phyloP scores from a whole-genome alignment of 2,888 invertebrate species.

The Imbricaverruca yamaguchii region DNA sequence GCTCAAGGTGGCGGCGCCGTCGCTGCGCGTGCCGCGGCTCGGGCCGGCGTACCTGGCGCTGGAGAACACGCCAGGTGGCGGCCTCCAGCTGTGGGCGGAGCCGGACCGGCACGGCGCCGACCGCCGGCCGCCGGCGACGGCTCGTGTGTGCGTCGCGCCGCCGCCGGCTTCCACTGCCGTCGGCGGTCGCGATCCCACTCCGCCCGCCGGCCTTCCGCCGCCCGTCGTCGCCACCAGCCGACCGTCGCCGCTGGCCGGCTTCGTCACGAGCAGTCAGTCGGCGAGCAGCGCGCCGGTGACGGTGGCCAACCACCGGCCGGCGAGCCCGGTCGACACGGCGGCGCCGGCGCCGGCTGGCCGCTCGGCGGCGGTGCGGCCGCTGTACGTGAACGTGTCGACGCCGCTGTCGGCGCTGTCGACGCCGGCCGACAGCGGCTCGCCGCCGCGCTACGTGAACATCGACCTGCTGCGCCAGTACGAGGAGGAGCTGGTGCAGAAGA shows the following conservation, averaged over 20 bases:
- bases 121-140: neutral
- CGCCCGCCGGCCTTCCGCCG: too few species aligned
- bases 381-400: neutral
- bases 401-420: neutral
- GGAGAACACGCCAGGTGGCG: neutral
- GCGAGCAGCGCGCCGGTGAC: too few species aligned
- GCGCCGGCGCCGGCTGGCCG: neutral
- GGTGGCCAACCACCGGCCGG: too few species aligned
- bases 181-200: too few species aligned
- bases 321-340: neutral
- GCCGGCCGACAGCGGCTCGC: neutral
- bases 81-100: neutral
- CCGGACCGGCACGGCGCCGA: neutral
- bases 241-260: too few species aligned
- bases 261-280: too few species aligned
- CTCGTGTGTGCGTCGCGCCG: neutral
- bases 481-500: slow-evolving; percentile 12
- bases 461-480: slow-evolving; percentile 16
- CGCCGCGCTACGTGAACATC: slow-evolving; percentile 11
- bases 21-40: neutral
- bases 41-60: slow-evolving; percentile 13
- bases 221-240: too few species aligned
- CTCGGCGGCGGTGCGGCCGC: neutral
- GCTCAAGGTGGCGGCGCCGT: slow-evolving; percentile 34
- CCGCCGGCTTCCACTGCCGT: neutral